Evolutionary conservation across 2,113 vertebrate species (phyloP).

Genomic region (Mustelus asterias): DNA sequence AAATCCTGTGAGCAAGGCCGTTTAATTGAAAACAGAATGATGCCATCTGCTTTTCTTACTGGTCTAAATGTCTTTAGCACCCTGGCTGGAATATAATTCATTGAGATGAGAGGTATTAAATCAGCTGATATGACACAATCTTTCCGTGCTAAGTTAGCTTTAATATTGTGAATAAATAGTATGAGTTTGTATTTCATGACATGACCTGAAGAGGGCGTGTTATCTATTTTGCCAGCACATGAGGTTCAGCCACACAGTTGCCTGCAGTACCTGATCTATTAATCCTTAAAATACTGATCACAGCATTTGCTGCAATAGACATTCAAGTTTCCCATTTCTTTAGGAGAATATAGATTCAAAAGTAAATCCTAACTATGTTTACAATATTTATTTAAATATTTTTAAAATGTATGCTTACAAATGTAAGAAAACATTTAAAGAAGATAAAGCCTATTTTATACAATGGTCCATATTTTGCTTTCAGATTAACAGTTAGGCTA

Average conservation of each 20-base stretch:
- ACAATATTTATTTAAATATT: background rate
- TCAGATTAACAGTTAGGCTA: background rate
- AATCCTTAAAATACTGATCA: background rate
- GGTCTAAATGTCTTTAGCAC: background rate
- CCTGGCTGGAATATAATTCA: background rate
- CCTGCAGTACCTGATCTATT: background rate
- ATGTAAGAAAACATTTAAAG: background rate
- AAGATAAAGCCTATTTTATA: no score
- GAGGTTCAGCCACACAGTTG: background rate
- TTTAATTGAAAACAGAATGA: conserved; percentile 34
- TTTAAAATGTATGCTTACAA: background rate
- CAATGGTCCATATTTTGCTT: background rate
- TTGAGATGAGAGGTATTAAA: background rate
- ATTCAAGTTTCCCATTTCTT: background rate
- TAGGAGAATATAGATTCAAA: background rate
- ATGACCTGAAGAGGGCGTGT: no score
- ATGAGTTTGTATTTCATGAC: background rate
- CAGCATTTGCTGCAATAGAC: background rate
- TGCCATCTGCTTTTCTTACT: background rate
- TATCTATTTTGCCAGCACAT: background rate
- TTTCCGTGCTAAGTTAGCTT: background rate
- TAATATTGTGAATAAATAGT: background rate
- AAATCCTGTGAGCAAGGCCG: conserved; percentile 24
- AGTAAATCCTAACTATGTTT: background rate
- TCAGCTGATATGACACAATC: background rate